Base-by-base conservation (phyloP, 2,888 invertebrate genomes). In the Sesia bembeciformis region DNA sequence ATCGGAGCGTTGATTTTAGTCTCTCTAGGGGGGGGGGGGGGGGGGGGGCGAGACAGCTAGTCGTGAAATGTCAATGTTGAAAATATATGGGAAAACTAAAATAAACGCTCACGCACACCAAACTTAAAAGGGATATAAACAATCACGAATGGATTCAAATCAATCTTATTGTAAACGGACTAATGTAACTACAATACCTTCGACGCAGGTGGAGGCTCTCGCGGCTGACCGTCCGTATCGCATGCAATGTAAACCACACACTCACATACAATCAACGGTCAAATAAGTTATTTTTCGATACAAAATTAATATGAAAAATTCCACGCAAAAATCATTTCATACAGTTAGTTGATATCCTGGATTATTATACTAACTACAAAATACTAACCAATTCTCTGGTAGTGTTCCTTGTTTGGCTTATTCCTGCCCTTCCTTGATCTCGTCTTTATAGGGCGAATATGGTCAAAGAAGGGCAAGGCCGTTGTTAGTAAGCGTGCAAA, bases 301-400 rank as follows among this genome's bases (percentile, higher is more conserved):
- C 23, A 23, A 23, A 23, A 23, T 23, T 1, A 23, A 23, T 23
- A 23, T 23, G 23, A 23, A 23, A 23, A 23, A 23, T 23, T 23
- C 23, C 23, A 23, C 23, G 23, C 23, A 23, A 23, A 23, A 23
- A 23, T 23, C 23, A 23, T 23, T 23, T 23, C 23, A 23, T 23
- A 23, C 2, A 23, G 1, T 23, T 23, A 23, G 23, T 23, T 23
- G 1, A 23, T 23, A 23, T 23, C 1, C 23, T 23, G 23, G 23
- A 23, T 23, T 23, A 1, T 23, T 23, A 23, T 23, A 23, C 23
- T 23, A 42, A 5, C 7, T 42, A 42, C 7, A 1, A 75, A 62
- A 84, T 88, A 90, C 90, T 85, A 87, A 90, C 90, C 90, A 83
- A 90, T 90, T 77, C 90, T 80, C 72, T 90, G 90, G 57, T 90